Evolutionary conservation across 1,140 invertebrate genomes (phyloP).

Genomic region (Cydia fagiglandana): DNA sequence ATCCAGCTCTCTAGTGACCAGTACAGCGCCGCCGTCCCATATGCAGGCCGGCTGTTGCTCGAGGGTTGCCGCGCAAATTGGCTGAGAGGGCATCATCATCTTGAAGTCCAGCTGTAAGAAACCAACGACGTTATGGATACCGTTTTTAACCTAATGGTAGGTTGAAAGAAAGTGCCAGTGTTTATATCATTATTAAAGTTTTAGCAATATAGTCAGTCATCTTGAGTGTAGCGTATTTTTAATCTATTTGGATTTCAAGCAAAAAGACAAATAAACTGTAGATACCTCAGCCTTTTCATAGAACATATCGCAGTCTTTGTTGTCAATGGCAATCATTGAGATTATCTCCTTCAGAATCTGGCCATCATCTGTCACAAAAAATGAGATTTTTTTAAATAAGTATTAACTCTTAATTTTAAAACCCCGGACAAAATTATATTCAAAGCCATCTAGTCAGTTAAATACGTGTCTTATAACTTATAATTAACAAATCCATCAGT

Average conservation of each 20-base stretch:
- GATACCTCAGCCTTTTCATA: slow-evolving; percentile 25
- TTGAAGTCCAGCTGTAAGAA: not conserved
- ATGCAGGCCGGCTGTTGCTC: not conserved
- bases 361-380: not conserved
- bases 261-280: not conserved
- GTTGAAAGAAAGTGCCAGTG: too few species aligned
- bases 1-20: not conserved
- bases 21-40: slow-evolving; percentile 3
- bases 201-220: too few species aligned
- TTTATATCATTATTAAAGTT: too few species aligned
- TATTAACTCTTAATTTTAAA: too few species aligned
- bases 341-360: slow-evolving; percentile 8
- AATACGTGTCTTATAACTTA: too few species aligned
- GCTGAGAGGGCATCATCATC: not conserved
- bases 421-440: too few species aligned
- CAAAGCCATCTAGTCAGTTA: too few species aligned
- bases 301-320: slow-evolving; percentile 7
- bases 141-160: too few species aligned
- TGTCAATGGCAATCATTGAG: not conserved
- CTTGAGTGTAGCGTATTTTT: too few species aligned
- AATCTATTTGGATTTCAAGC: not conserved
- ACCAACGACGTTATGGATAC: not conserved
- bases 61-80: not conserved
- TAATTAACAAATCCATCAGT: not conserved
- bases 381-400: not conserved